A percentile compares a stretch with the other conserved stretches of the same genome.
These are phyloP conservation scores for Eledone cirrhosa DNA, from an alignment of 2,888 invertebrate genomes.

Conservation along the genomic window DNA sequence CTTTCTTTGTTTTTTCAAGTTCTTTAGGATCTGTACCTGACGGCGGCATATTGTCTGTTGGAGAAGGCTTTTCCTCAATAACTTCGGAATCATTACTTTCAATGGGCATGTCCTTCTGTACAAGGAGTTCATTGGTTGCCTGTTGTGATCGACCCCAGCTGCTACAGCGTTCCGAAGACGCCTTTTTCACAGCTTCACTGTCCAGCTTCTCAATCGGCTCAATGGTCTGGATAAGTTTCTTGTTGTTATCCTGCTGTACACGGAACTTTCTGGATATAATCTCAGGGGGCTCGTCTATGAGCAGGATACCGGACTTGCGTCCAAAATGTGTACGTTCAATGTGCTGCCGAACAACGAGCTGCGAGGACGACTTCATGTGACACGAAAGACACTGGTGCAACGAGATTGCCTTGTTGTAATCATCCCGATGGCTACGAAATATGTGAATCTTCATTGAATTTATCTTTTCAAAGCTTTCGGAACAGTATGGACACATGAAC, in stretches of 20 bases:
- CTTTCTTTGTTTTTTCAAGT: not conserved
- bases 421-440: not conserved
- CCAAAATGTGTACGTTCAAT: slow-evolving; percentile 22
- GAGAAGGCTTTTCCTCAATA: not conserved
- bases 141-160: slow-evolving; percentile 17
- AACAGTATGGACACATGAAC: slow-evolving; percentile 10
- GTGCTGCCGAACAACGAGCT: slow-evolving; percentile 8
- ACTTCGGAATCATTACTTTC: not conserved
- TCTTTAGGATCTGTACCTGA: not conserved
- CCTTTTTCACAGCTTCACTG: not conserved
- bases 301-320: slow-evolving; percentile 8
- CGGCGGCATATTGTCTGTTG: not conserved
- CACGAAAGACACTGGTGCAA: slow-evolving; percentile 18
- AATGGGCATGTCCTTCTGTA: not conserved
- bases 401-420: not conserved
- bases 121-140: not conserved
- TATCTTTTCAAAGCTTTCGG: not conserved
- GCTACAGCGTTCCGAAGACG: not conserved
- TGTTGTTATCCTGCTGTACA: not conserved
- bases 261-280: slow-evolving; percentile 4
- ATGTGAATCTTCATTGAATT: slow-evolving; percentile 15
- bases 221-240: not conserved
- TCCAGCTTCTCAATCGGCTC: not conserved
- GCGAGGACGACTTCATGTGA: slow-evolving; percentile 16
- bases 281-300: slow-evolving; percentile 6